Evolutionary conservation across 2,113 vertebrate genomes (phyloP), one percentile per base, ranked within the genome.

Genomic region (Hoplias malabaricus): DNA sequence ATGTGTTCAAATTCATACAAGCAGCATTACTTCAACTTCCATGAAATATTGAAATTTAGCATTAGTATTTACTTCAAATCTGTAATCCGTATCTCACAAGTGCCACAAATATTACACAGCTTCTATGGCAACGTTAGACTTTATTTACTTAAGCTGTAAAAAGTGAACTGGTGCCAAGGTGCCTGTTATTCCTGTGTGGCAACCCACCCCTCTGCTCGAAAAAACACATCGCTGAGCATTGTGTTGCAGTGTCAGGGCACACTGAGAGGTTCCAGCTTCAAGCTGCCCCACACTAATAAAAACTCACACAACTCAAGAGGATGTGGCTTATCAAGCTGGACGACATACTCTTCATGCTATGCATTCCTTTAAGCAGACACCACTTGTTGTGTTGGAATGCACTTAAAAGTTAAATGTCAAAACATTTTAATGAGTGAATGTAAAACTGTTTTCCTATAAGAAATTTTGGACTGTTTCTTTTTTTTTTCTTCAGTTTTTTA

Each of bases 281-380:
- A 12, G 43, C 65, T 46, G 53, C 25, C 53, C 57, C 2, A 16
- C 34, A 27, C 81, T 80, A 69, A 85, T 76, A 75, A 83, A 82
- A 78, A 62, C 29, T 36, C 13, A 65, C 6, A 43, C n/a, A 12
- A 43, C 75, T 23, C 23, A 54, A n/a, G 43, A 73, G 23, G 5
- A 29, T 56, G 67, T 42, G 65, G 75, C n/a, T 4, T 42, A 46
- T 59, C 46, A 78, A 79, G 83, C 80, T 43, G 40, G 78, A 27
- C 76, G 75, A 80, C 82, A 83, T 81, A 31, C 77, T 56, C 29
- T 34, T 43, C 82, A 85, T 83, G 9, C 76, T 43, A 10, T 8
- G 38, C 75, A 79, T 86, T 87, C 79, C 23, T 80, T 31, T 3
- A 57, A 36, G 23, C 50, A 59, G 62, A 74, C 16, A 36, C 23